Evolutionary conservation across 2,888 invertebrate genomes (phyloP), one percentile per base, ranked within the genome.

Genomic region (Meta bourneti): DNA sequence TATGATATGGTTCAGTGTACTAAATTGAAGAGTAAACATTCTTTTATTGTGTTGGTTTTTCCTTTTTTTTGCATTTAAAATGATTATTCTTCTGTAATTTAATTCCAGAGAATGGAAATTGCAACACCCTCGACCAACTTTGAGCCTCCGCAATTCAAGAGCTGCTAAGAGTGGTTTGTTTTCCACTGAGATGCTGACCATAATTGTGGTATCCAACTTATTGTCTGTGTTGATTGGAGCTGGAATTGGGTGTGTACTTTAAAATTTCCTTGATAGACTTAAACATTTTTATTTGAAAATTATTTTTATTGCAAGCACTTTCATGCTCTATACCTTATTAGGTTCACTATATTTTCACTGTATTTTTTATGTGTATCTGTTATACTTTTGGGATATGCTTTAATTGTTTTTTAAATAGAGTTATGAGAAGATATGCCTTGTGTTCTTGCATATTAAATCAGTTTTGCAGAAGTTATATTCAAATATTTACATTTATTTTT

Each of bases 201-300:
- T 98, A 78, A 96, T 99, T 93, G 96, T 99, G 94, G 96, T 99
- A 94, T 98, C 98, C 93, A 99, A 98, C 95, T 96, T 99, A 93
- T 96, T 99, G 88, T 98, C 98, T 7, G 96, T 99, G 93, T 95
- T 99, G 93, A 96, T 99, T 93, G 98, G 98, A 93, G 97, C 98
- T 93, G 98, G 98, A 92, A 96, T 99, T 94, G 98, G 98, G 98
- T 98, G 95, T 96, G 96, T 61, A 49, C 34, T 81, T 77, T n/a
- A 61, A 34, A 88, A 94, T 52, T 52, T 51, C n/a, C n/a, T 49
- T 51, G 7, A 34, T 34, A 34, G 1, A 48, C 13, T 7, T 34
- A 6, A 34, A 75, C 48, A 9, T 6, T 9, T 11, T 48, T 48
- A 34, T 20, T 52, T 52, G 9, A 20, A 7, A 52, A 34, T 52